These are phyloP conservation scores for Psophia crepitans DNA, from an alignment of 2,113 vertebrate species.

Conservation along the genomic window DNA sequence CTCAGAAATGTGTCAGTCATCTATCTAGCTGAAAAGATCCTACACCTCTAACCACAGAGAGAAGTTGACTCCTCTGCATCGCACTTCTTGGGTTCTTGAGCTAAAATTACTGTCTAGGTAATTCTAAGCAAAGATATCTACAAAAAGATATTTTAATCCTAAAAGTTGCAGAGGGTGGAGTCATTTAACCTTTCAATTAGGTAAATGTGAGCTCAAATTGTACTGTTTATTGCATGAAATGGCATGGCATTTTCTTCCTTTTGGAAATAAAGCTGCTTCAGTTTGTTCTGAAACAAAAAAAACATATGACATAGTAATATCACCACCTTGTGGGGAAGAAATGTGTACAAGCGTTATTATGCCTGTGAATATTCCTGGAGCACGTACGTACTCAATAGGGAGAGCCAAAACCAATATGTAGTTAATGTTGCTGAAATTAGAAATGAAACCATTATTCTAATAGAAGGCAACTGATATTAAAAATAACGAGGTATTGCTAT, in stretches of 20 bases:
- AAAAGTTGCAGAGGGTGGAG: neutral
- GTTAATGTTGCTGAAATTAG: neutral
- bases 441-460: neutral
- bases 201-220: neutral
- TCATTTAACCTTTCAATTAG: neutral
- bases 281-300: neutral
- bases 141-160: neutral
- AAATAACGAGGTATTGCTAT: neutral
- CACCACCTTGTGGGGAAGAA: slow-evolving; percentile 58
- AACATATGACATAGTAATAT: neutral
- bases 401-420: neutral
- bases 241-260: neutral
- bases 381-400: neutral
- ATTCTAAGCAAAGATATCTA: neutral
- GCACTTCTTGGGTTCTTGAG: neutral
- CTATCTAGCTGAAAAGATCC: neutral
- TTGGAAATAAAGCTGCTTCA: neutral
- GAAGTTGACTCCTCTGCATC: neutral
- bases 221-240: neutral
- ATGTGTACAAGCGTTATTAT: neutral
- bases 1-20: neutral
- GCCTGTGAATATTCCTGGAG: neutral
- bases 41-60: neutral
- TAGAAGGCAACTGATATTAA: neutral
- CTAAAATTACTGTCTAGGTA: neutral